Base-by-base conservation (phyloP, 2,888 invertebrate genomes). In the Oscheius onirici region DNA sequence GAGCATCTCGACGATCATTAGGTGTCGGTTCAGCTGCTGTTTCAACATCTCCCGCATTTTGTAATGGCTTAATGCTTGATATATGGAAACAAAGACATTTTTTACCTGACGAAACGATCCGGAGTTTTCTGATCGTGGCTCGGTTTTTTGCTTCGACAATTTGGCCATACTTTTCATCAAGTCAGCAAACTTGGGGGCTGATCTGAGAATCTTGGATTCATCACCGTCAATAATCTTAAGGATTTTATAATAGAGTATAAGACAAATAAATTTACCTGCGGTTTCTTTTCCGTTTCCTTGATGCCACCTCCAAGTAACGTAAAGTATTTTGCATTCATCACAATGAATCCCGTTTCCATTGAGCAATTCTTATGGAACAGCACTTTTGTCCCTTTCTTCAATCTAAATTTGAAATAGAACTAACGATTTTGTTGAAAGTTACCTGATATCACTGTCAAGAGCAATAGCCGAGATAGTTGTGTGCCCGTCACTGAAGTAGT, bases 401-500 rank as follows among this genome's bases (percentile, higher is more conserved):
- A 8, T 20, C 58, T 58, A 40, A 41, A 34, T 34, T 34, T 6
- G 34, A 34, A 58, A 41, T 15, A 41, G 17, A 22, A 40, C 20
- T 40, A 20, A 8, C n/a, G n/a, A 28, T 6, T 34, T n/a, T 57
- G 5, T 8, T 11, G n/a, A n/a, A 11, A 24, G 3, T 17, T 41
- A 58, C 58, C 17, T 34, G 17, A 58, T 20, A 13, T 43, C 10
- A 17, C 58, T 20, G 11, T 58, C 40, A 8, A 58, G n/a, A n/a
- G 34, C 17, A n/a, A 17, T 13, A 1, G 41, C 58, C 3, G 58
- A 58, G 13, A 58, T 58, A 20, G 43, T 40, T 8, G 40, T 20
- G 41, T 58, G 58, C n/a, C 58, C 58, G 41, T 58, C 58, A 17
- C 41, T 58, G 5, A 58, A 41, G 41, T 41, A 58, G 17, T 58